A percentile compares a stretch with the other conserved stretches of the same genome.
phyloP scores from a whole-genome alignment of 2,888 invertebrate species.

The Tribolium freemani region DNA sequence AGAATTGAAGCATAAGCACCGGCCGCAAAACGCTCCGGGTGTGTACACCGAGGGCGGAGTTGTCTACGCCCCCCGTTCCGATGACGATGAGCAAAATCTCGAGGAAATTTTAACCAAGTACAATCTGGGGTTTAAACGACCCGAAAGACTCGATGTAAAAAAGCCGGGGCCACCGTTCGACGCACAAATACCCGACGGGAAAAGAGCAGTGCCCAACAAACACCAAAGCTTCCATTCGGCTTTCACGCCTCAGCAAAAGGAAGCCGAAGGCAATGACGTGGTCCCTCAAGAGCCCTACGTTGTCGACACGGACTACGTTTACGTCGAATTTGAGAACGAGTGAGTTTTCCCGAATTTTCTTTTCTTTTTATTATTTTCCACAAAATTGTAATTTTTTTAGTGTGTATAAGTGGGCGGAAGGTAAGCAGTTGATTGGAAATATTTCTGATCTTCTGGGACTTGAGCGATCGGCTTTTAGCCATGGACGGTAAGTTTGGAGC shows the following conservation, averaged over 20 bases:
- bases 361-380: too few relatives aligned
- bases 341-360: slow-evolving; percentile 63
- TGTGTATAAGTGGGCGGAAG: slow-evolving; percentile 79
- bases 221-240: slow-evolving; percentile 12
- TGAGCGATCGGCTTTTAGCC: slow-evolving; percentile 74
- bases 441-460: slow-evolving; percentile 80
- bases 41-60: slow-evolving; percentile 77
- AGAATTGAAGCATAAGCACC: slow-evolving; percentile 56
- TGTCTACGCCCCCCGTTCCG: slow-evolving; percentile 67
- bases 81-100: slow-evolving; percentile 63
- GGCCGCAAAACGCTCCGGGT: slow-evolving; percentile 55
- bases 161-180: slow-evolving; percentile 92
- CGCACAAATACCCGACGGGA: slow-evolving; percentile 70
- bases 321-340: slow-evolving; percentile 82
- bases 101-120: slow-evolving; percentile 74
- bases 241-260: neutral
- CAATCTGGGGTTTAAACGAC: slow-evolving; percentile 86
- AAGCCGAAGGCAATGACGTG: neutral
- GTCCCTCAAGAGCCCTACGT: slow-evolving; percentile 64
- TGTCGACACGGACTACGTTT: slow-evolving; percentile 83
- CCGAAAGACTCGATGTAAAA: slow-evolving; percentile 92
- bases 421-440: slow-evolving; percentile 78
- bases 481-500: slow-evolving; percentile 72
- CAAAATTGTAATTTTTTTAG: too few relatives aligned
- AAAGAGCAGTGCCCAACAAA: slow-evolving; percentile 28